Conservation (phyloP, 2,888 invertebrate genomes). For the Meghimatium bilineatum region DNA sequence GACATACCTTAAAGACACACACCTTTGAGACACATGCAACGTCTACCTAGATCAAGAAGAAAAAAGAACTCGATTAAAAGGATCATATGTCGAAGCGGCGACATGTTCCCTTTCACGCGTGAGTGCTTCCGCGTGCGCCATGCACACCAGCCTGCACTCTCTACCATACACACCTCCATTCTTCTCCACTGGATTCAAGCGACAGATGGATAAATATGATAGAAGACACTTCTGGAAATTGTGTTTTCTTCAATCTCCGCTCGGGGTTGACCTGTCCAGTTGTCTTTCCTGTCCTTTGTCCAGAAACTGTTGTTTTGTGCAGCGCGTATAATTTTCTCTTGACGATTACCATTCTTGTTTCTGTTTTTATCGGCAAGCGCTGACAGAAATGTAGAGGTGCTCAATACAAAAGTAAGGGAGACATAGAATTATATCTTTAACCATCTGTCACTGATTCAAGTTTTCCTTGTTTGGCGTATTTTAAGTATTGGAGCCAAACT, state of each 20-base stretch:
- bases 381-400: conserved; percentile 1
- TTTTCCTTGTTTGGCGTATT: no score
- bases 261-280: conserved; percentile 31
- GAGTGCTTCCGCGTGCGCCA: neutral
- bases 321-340: neutral
- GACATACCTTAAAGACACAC: no score
- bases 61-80: neutral
- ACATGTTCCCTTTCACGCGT: conserved; percentile 9
- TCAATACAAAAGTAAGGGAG: neutral
- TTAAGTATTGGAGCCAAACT: no score
- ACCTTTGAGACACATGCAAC: neutral
- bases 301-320: conserved; percentile 16
- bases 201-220: conserved; percentile 46
- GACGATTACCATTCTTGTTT: neutral
- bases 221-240: conserved; percentile 19
- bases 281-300: conserved; percentile 22
- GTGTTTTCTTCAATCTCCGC: conserved; percentile 13
- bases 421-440: neutral
- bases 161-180: neutral
- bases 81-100: conserved; percentile 7
- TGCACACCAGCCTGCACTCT: neutral
- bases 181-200: neutral
- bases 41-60: neutral
- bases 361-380: neutral
- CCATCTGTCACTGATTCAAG: conserved; percentile 2